Evolutionary conservation across 2,113 vertebrate species (phyloP), one percentile per base, ranked within the genome.

Genomic region (Pluvianellus socialis): DNA sequence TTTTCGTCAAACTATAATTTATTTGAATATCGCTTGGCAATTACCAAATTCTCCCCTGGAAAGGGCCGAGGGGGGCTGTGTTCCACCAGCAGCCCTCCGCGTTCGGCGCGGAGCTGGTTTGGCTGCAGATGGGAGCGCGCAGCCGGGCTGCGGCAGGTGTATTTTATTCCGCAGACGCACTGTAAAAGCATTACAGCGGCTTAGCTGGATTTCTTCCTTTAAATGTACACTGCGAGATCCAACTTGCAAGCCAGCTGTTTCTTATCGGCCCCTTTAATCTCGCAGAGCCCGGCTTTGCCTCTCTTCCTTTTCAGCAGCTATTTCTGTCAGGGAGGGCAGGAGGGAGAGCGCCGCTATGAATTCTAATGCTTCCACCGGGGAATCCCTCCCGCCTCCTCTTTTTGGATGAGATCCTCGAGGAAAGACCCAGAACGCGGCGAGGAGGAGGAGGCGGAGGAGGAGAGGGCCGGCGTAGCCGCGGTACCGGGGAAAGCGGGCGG

Each of bases 131-230:
- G 44, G 76, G 24, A 22, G 33, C 6, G 23, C 7, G 45, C 3
- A 28, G 62, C 67, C 12, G 42, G 68, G 65, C 84, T 55, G 84
- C 30, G 27, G 92, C 88, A 73, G 77, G 83, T 88, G 72, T 50
- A 7, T 92, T 92, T 88, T 90, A 47, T 88, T 92, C 58, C 19
- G 86, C 92, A 87, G 86, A 82, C 59, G 62, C 12, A 66, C 68
- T 42, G 67, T 94, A 92, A 97, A 88, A 49, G 83, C 94, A 94
- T 96, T 93, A 96, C 30, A 62, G 47, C 79, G 44, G 93, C 94
- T 97, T 91, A 96, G 81, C 81, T 53, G 94, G 96, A 87, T 96
- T 93, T 79, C 82, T 97, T 92, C 91, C 97, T 92, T 86, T 90
- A 76, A 92, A 94, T 47, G 94, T 72, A 61, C 87, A n/a, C 94